Conservation (phyloP, 2,113 vertebrate species). For the Oreochromis niloticus region DNA sequence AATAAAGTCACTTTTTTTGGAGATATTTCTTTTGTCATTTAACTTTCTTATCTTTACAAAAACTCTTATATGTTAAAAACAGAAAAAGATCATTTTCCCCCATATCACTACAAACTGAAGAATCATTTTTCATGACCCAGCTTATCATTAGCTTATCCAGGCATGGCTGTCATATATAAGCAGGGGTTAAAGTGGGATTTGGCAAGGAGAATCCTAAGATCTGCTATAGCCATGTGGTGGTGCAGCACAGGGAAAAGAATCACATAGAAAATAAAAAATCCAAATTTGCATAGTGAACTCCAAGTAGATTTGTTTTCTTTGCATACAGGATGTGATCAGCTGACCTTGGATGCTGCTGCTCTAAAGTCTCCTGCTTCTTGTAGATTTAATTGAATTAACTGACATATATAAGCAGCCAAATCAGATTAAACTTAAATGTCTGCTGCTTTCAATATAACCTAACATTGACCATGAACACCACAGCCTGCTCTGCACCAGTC, state of each 20-base stretch:
- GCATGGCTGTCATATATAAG: not conserved
- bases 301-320: not conserved
- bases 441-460: not conserved
- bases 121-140: not conserved
- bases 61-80: not conserved
- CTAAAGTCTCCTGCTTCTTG: not conserved
- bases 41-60: not conserved
- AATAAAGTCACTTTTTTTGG: not conserved
- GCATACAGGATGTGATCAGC: not conserved
- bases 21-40: conserved; percentile 6
- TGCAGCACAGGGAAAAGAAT: not conserved
- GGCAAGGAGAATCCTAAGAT: not conserved
- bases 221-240: not conserved
- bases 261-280: not conserved
- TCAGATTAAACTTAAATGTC: not conserved
- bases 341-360: not conserved
- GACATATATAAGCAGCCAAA: not conserved
- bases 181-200: not conserved
- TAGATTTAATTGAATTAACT: not conserved
- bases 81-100: not conserved
- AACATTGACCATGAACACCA: not conserved
- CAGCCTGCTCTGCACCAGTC: not conserved
- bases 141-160: not conserved
- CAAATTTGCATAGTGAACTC: not conserved
- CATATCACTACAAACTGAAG: not conserved